Conservation (phyloP, 2,888 invertebrate species). For the Clanis bilineata region DNA sequence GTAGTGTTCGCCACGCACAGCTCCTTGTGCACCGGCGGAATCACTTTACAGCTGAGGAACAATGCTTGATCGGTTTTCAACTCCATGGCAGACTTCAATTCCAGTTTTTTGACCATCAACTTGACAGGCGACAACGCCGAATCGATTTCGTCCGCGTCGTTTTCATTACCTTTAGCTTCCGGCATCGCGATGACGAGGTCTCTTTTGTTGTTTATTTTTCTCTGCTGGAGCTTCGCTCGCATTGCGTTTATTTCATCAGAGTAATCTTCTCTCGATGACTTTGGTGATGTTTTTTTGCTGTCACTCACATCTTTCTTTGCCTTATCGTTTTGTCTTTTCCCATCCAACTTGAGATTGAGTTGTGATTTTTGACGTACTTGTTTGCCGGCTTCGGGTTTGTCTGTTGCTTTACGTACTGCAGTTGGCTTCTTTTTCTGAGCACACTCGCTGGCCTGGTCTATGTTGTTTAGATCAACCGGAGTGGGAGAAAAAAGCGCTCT, state of each 20-base stretch:
- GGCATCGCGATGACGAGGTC: slow-evolving; percentile 54
- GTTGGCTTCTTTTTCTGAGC: slow-evolving; percentile 74
- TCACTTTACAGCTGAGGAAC: slow-evolving; percentile 73
- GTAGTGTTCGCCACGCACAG: slow-evolving; percentile 75
- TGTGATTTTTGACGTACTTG: slow-evolving; percentile 76
- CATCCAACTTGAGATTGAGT: slow-evolving; percentile 66
- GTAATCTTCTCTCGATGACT: slow-evolving; percentile 68
- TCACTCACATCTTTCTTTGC: slow-evolving; percentile 65
- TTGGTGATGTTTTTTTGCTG: slow-evolving; percentile 65
- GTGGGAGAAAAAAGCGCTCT: slow-evolving; percentile 81
- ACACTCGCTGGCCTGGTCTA: slow-evolving; percentile 82
- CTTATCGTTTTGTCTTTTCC: slow-evolving; percentile 67
- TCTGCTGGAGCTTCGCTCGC: slow-evolving; percentile 75
- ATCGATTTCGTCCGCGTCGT: slow-evolving; percentile 59
- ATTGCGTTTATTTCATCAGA: slow-evolving; percentile 77
- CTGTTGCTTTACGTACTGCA: slow-evolving; percentile 58
- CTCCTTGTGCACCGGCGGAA: slow-evolving; percentile 74
- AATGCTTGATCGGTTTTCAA: slow-evolving; percentile 62
- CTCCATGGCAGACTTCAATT: slow-evolving; percentile 73
- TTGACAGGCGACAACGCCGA: slow-evolving; percentile 74
- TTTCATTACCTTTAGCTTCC: slow-evolving; percentile 63
- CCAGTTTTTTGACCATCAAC: slow-evolving; percentile 75
- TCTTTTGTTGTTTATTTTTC: slow-evolving; percentile 71
- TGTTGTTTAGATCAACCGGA: slow-evolving; percentile 79
- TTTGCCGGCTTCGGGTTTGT: slow-evolving; percentile 63